Percentiles rank a stretch among this genome's conserved stretches.
Evolutionary conservation across 2,888 invertebrate species (phyloP).

Genomic region (Agelastica alni): DNA sequence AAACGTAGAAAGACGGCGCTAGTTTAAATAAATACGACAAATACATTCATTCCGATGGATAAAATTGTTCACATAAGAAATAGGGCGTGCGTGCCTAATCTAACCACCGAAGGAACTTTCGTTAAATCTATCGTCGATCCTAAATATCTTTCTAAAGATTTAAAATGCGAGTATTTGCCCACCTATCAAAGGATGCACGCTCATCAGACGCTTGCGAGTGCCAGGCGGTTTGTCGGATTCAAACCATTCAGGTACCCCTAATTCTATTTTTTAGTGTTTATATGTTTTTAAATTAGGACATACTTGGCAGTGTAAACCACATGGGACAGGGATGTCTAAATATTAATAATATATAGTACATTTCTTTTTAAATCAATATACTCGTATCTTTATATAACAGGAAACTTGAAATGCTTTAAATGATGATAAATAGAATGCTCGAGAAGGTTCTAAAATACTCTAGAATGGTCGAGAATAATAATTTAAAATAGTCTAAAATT

Average conservation of each 20-base stretch:
- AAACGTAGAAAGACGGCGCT: neutral
- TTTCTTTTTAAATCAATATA: too few relatives aligned
- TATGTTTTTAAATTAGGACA: too few relatives aligned
- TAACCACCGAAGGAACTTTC: conserved; percentile 58
- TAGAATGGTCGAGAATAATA: too few relatives aligned
- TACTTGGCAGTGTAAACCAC: too few relatives aligned
- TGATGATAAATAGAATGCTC: too few relatives aligned
- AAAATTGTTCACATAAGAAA: conserved; percentile 44
- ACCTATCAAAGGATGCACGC: conserved; percentile 58
- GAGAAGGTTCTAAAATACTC: too few relatives aligned
- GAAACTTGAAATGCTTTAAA: too few relatives aligned
- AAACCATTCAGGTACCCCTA: conserved; percentile 48
- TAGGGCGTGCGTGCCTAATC: conserved; percentile 53
- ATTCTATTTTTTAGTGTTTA: too few relatives aligned
- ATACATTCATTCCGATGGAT: conserved; percentile 25
- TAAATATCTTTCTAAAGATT: conserved; percentile 36
- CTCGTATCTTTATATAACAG: too few relatives aligned
- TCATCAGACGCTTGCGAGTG: conserved; percentile 62
- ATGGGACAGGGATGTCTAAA: too few relatives aligned
- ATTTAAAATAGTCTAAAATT: too few relatives aligned
- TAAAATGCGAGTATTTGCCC: conserved; percentile 52
- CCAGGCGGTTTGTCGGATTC: conserved; percentile 58
- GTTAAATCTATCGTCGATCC: conserved; percentile 51
- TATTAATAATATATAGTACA: too few relatives aligned
- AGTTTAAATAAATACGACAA: neutral